Base-by-base conservation (phyloP, 64 coral and sea anemone genomes). In the Orbicella faveolata region DNA sequence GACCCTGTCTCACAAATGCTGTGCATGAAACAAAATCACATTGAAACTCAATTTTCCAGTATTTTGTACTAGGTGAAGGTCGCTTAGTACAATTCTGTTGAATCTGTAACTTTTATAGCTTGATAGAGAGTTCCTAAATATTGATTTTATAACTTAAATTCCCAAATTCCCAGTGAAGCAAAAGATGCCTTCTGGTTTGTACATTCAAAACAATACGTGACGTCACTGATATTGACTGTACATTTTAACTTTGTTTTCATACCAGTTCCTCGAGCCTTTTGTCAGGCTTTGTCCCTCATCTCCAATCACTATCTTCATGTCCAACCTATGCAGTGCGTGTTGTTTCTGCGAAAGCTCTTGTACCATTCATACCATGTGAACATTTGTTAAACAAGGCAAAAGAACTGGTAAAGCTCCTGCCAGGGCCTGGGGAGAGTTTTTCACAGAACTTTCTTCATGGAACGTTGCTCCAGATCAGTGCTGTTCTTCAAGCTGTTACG, bases 401-500 rank as follows among this genome's bases (percentile, higher is more conserved):
- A 53, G 94, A 95, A 62, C 39, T 95, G 34, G 69, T 92, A 33
- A 62, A 8, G 54, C 39, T 48, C 18, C 83, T 95, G 21, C 94
- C 86, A 12, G 30, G 11, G 33, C 62, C 74, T 36, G 57, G 48
- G 34, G 62, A 85, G 34, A 5, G 17, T 23, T 52, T 81, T n/a
- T 79, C 87, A 6, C 90, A 95, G 17, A 95, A 95, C 75, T 34
- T 33, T 57, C 36, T 92, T 51, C 94, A 95, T 48, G 94, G 94
- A 33, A 92, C 79, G 52, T 79, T 95, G 59, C 91, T 81, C 8
- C 94, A 95, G 70, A 89, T 94, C 72, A 77, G 80, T 15, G 51
- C 26, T 12, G 77, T 94, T 52, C 81, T 92, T 70, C 73, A 75
- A 33, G 78, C 87, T 79, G 62, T 72, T 14, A n/a, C 34, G 2